Conservation (phyloP, 2,113 vertebrate genomes). For the Thunnus thynnus region DNA sequence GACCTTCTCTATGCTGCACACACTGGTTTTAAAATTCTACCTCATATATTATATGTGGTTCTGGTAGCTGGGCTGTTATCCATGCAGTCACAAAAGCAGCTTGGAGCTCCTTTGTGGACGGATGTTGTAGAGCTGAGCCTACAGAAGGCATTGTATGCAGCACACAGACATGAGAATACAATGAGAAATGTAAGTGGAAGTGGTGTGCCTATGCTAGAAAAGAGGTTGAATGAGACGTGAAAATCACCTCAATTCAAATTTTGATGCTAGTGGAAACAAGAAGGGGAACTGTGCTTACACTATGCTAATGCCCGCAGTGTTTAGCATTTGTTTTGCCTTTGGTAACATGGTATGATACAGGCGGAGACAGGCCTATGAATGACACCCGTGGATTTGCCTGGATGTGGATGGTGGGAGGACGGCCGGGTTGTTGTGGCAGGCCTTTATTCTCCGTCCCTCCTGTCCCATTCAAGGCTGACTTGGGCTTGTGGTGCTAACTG, state of each 20-base stretch:
- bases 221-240: conserved; percentile 51
- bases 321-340: conserved; percentile 54
- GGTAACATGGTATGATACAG: conserved; percentile 13
- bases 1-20: background rate
- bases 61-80: background rate
- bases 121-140: conserved; percentile 12
- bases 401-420: conserved; percentile 32
- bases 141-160: conserved; percentile 71
- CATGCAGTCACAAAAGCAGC: conserved; percentile 29
- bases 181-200: conserved; percentile 48
- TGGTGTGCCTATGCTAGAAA: conserved; percentile 39
- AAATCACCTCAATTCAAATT: conserved; percentile 62
- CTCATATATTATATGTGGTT: background rate
- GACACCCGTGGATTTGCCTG: conserved; percentile 41
- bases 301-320: conserved; percentile 42
- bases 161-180: conserved; percentile 52
- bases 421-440: conserved; percentile 39
- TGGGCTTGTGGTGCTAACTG: conserved; percentile 81
- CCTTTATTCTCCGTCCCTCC: conserved; percentile 63
- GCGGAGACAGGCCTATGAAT: conserved; percentile 11
- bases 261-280: conserved; percentile 19
- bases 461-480: conserved; percentile 70
- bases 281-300: conserved; percentile 13
- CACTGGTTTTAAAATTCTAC: background rate
- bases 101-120: background rate